Evolutionary conservation across 2,113 vertebrate genomes (phyloP).

Genomic region (Gnathonemus longibarbis): DNA sequence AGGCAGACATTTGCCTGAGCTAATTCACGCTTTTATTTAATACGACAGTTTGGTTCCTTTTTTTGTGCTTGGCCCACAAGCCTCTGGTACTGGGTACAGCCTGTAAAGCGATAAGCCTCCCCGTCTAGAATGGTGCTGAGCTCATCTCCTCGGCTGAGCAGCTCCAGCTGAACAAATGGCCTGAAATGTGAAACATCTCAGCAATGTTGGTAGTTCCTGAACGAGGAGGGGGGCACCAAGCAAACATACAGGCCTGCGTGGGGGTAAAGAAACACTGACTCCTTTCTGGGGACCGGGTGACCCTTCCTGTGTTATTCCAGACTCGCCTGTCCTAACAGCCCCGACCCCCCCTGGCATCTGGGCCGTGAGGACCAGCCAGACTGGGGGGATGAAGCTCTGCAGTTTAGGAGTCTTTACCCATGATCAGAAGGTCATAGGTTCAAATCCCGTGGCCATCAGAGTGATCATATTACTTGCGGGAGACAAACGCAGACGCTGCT

Average conservation of each 20-base stretch:
- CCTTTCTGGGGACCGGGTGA: constrained; percentile 9
- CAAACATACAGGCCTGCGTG: not conserved
- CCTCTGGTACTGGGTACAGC: not conserved
- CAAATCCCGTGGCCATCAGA: not conserved
- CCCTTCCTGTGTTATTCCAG: constrained; percentile 41
- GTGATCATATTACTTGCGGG: not conserved
- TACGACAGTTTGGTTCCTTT: not conserved
- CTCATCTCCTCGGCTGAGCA: not conserved
- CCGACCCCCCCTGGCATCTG: not conserved
- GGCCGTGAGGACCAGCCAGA: not conserved
- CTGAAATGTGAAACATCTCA: constrained; percentile 21
- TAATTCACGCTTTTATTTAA: not conserved
- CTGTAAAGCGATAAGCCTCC: not conserved
- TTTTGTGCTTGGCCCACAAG: not conserved
- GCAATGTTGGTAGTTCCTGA: not conserved
- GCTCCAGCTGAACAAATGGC: constrained; percentile 11
- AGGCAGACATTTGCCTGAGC: not conserved
- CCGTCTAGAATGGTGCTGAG: not conserved
- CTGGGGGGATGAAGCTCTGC: not conserved
- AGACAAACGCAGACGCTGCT: not conserved
- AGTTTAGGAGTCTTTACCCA: not conserved
- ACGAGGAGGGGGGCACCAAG: not conserved
- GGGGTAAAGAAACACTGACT: not conserved
- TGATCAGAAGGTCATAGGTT: not conserved
- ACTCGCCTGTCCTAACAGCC: constrained; percentile 48